phyloP scores from a whole-genome alignment of 30 jellyfish, hydroid and myxozoan genomes.

The Hydra vulgaris region DNA sequence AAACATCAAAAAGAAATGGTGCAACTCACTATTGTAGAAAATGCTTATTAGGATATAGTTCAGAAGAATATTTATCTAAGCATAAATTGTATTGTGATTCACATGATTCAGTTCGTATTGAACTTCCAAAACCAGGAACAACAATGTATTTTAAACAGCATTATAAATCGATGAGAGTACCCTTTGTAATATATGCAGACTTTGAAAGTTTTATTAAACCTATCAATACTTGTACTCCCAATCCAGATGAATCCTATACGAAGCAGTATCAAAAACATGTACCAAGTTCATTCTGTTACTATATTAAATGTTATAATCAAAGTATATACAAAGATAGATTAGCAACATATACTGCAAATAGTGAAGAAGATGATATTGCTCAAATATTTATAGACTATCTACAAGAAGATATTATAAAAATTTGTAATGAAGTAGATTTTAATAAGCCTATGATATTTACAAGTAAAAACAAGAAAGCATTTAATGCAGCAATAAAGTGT shows the following conservation, averaged over 20 bases:
- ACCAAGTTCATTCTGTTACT: not conserved
- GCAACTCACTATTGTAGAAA: slow-evolving; percentile 17
- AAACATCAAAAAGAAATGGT: not conserved
- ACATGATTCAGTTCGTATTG: slow-evolving; percentile 14
- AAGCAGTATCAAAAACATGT: slow-evolving; percentile 2
- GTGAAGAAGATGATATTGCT: not conserved
- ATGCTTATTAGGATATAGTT: slow-evolving; percentile 7
- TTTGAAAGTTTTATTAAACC: slow-evolving; percentile 18
- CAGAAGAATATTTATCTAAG: slow-evolving; percentile 4
- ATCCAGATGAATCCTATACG: not conserved
- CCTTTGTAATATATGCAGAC: slow-evolving; percentile 30
- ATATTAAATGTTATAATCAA: not conserved
- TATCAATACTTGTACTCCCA: not conserved
- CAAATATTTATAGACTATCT: not conserved
- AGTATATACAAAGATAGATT: not conserved
- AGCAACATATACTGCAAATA: not conserved
- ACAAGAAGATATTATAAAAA: not conserved
- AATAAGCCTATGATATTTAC: too few species aligned
- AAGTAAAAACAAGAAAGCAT: not conserved
- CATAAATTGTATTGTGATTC: slow-evolving; percentile 1
- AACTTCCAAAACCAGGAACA: too few species aligned
- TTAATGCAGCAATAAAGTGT: not conserved
- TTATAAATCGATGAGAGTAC: slow-evolving; percentile 1
- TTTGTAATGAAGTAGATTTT: not conserved
- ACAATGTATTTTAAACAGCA: slow-evolving; percentile 5